Conservation (phyloP, 2,113 vertebrate species). For the Pseudorasbora parva region DNA sequence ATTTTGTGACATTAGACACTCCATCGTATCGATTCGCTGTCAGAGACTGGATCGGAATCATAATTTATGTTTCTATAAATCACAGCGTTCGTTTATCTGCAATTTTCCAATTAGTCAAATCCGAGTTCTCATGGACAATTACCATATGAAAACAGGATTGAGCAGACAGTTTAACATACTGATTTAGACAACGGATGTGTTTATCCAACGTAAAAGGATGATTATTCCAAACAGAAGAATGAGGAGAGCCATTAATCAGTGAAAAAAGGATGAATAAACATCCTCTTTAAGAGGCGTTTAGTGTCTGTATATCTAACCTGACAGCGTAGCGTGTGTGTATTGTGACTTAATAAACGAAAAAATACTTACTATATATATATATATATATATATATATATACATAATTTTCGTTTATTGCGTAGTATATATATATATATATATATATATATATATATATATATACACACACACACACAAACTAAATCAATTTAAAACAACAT, state of each 20-base stretch:
- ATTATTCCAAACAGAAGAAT: conserved; percentile 53
- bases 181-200: conserved; percentile 63
- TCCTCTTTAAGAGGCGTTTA: conserved; percentile 49
- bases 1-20: neutral
- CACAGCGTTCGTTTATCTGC: conserved; percentile 43
- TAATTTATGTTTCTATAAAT: neutral
- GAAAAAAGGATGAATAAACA: conserved; percentile 54
- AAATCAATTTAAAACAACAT: neutral
- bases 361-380: conserved; percentile 12
- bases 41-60: too few relatives aligned
- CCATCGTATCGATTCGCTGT: neutral
- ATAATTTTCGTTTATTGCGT: too few relatives aligned
- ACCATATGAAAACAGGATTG: conserved; percentile 58
- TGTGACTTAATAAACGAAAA: conserved; percentile 50
- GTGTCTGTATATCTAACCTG: conserved; percentile 54
- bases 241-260: conserved; percentile 58
- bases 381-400: neutral
- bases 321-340: conserved; percentile 46
- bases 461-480: neutral
- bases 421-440: too few relatives aligned
- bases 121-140: conserved; percentile 47
- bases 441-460: too few relatives aligned
- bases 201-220: conserved; percentile 65
- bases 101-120: conserved; percentile 54
- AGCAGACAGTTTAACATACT: conserved; percentile 62